Base-by-base conservation (phyloP, 2,888 invertebrate species). In the Cheilosia vernalis region DNA sequence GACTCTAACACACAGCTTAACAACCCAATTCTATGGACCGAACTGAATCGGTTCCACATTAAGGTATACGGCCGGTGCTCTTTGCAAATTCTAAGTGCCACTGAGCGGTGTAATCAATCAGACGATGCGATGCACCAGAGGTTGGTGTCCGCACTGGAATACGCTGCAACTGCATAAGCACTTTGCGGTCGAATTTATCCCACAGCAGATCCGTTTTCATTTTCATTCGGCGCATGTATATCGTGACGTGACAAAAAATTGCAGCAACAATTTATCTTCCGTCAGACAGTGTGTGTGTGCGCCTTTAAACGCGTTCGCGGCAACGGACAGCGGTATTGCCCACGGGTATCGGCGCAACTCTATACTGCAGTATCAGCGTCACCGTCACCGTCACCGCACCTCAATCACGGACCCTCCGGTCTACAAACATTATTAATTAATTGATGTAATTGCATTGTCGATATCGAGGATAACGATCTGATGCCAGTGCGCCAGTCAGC, bases 371-470 rank as follows among this genome's bases (percentile, higher is more conserved):
- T 51, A 82, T 30, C 30, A 27, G 27, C 27, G 27, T 66, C 67
- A 53, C 19, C 40, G 5, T 60, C 67, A 55, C 42, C 53, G 76
- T 76, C 63, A 63, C 77, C 47, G 78, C 66, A 13, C 72, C 72
- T 55, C 78, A 33, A 61, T 74, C 76, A 76, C 27, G 56, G 82
- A 77, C 85, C 76, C 85, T 72, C 81, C 76, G 77, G 66, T 77
- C 85, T 67, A 85, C 81, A 67, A 87, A 89, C 89, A 90, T 90
- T 91, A 91, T 91, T 91, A 91, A 91, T 91, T 91, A 91, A 91
- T 91, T 91, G 91, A 90, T 91, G 91, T 91, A 91, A 91, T 91
- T 91, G 91, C 90, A 89, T 90, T 91, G 91, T 91, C 91, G 90
- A 90, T 90, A 90, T 84, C 87, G 87, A 87, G 89, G 91, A 91